Evolutionary conservation across 1,140 invertebrate species (phyloP).

Genomic region (Pogonognathellus flavescens): DNA sequence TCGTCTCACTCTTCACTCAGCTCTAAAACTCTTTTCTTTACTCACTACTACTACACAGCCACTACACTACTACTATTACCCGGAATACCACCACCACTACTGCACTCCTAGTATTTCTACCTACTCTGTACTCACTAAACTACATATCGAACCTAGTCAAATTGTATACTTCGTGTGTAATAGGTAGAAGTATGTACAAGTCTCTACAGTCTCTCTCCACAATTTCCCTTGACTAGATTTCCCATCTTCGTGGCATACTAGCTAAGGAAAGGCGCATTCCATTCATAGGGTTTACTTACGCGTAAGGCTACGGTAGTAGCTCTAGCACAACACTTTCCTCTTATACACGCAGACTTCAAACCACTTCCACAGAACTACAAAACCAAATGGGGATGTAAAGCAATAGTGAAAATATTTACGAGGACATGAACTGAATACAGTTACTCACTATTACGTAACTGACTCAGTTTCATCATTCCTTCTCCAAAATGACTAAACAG

Average conservation of each 20-base stretch:
- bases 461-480: constrained; percentile 11
- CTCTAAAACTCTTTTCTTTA: constrained; percentile 44
- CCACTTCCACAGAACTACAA: background rate
- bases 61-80: background rate
- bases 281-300: constrained; percentile 44
- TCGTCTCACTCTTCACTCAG: constrained; percentile 62
- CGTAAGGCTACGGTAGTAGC: background rate
- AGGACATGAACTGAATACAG: constrained; percentile 25
- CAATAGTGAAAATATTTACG: constrained; percentile 23
- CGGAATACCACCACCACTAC: background rate
- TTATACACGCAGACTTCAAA: background rate
- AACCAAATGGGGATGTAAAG: constrained; percentile 22
- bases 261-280: constrained; percentile 22
- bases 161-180: background rate
- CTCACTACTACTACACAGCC: constrained; percentile 46
- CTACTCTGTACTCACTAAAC: background rate
- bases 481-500: constrained; percentile 13
- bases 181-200: background rate
- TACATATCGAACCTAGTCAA: background rate
- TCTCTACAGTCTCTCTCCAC: background rate
- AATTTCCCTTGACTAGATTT: background rate
- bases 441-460: background rate
- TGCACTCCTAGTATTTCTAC: constrained; percentile 14
- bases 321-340: background rate
- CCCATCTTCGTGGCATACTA: background rate